Base-by-base conservation (phyloP, 2,113 vertebrate species). In the Megaceryle maxima region DNA sequence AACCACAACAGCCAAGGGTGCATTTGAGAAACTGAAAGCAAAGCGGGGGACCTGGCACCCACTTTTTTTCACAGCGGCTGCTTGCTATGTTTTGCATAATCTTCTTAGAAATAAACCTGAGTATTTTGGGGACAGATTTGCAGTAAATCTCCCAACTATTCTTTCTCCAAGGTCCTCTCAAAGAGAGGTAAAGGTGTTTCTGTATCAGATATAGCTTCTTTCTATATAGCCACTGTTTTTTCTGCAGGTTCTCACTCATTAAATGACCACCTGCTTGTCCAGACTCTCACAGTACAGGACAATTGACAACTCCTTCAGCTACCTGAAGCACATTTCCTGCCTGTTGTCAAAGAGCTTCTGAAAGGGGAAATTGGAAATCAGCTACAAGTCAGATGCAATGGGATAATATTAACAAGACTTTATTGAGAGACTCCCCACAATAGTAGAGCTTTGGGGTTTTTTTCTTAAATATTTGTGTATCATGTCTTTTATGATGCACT, bases 211-310 rank as follows among this genome's bases (percentile, higher is more conserved):
- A 46, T 0, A 17, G 19, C 16, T 33, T 57, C 29, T 6, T 41
- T 16, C 41, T 22, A 1, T 7, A 25, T 0, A 24, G 41, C 16
- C 50, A 31, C 3, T 1, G 3, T 13, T 68, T 57, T 18, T 25
- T 5, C 82, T 56, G 46, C 57, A 72, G 64, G 18, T 60, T 31
- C 33, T 85, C 31, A 17, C 19, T 20, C 24, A 11, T 3, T 39
- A 44, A 13, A 25, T 1, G 26, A 12, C 8, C 37, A 29, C 16
- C 26, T 41, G 41, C 0, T 15, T 53, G 55, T 13, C 59, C 13
- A 1, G 43, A 25, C 53, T 9, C 46, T 31, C 46, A 24, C 48
- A 35, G 9, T 5, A 16, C 74, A 63, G 2, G 18, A 46, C 33
- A 16, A 5, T 2, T 11, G 4, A 13, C 56, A 28, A 14, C 43